Evolutionary conservation across 2,113 vertebrate genomes (phyloP), one percentile per base, ranked within the genome.

Genomic region (Xenus cinereus): DNA sequence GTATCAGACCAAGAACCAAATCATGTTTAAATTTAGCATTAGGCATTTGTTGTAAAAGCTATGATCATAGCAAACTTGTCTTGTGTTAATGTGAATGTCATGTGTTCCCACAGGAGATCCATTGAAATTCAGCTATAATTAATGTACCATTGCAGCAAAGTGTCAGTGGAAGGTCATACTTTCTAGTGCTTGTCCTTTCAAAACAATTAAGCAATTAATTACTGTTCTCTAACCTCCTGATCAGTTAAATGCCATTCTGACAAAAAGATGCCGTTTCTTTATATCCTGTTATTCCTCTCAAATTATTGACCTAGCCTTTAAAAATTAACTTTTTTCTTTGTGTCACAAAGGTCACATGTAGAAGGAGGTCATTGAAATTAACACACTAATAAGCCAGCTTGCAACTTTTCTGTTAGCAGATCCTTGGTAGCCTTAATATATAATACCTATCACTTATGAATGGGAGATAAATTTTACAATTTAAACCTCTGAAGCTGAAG

Each of bases 201-300:
- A 97, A 97, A 89, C 88, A 95, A 92, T 94, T 97, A 95, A 86
- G 71, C 20, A 15, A 84, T 95, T 97, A 93, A 97, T 97, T 96
- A 94, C 20, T 78, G 12, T 96, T 87, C 53, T 80, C 24, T 93
- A 97, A 83, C 66, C 84, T 92, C 26, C 43, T 91, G 37, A n/a
- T 84, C 71, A 45, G 33, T 48, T 89, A 87, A 90, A 94, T 54
- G 8, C 9, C 60, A 50, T 59, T 64, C 62, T 33, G 33, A 57
- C 22, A 59, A 48, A 95, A 86, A 77, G 19, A 46, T 2, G 20
- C 5, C 35, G 9, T 81, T 81, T 77, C 57, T 78, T 93, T 57
- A 39, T 37, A 62, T 53, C 10, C 22, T 69, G 41, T 71, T 63
- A 62, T 37, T 92, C 45, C n/a, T 90, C 45, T 67, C 50, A 71